These are phyloP conservation scores for Tapera naevia DNA, from an alignment of 2,797 vertebrate species.

Conservation along the genomic window DNA sequence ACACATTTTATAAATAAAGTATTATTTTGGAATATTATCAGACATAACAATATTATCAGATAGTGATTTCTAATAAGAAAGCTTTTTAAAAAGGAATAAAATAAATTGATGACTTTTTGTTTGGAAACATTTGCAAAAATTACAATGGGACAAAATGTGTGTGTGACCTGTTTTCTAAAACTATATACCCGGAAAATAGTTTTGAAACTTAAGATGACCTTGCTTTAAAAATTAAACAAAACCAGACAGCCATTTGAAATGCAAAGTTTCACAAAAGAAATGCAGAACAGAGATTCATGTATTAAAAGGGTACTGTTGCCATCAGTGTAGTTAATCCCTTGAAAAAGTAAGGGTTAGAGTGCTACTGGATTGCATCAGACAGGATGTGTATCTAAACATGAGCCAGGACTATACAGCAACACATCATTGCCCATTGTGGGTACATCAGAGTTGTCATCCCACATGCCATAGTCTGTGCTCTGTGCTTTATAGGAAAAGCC, in stretches of 20 bases:
- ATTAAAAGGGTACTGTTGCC: not conserved
- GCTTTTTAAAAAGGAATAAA: not conserved
- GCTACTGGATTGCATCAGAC: not conserved
- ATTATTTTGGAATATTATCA: not conserved
- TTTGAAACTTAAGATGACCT: not conserved
- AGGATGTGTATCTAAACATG: not conserved
- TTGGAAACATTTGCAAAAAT: not conserved
- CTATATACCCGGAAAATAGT: not conserved
- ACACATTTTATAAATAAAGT: not conserved
- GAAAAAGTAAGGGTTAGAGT: not conserved
- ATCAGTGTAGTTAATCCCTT: constrained; percentile 3
- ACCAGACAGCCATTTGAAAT: not conserved
- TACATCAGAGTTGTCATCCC: not conserved
- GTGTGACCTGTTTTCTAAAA: not conserved
- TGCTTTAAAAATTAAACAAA: not conserved
- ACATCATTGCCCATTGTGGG: not conserved
- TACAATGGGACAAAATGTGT: not conserved
- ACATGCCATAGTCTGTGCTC: not conserved
- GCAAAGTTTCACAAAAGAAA: not conserved
- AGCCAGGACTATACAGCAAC: not conserved
- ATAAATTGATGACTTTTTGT: not conserved
- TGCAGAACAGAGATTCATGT: not conserved
- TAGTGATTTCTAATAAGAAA: not conserved
- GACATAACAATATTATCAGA: not conserved
- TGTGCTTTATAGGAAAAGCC: constrained; percentile 2